Evolutionary conservation across 2,113 vertebrate species (phyloP).

Genomic region (Ptilonorhynchus violaceus): DNA sequence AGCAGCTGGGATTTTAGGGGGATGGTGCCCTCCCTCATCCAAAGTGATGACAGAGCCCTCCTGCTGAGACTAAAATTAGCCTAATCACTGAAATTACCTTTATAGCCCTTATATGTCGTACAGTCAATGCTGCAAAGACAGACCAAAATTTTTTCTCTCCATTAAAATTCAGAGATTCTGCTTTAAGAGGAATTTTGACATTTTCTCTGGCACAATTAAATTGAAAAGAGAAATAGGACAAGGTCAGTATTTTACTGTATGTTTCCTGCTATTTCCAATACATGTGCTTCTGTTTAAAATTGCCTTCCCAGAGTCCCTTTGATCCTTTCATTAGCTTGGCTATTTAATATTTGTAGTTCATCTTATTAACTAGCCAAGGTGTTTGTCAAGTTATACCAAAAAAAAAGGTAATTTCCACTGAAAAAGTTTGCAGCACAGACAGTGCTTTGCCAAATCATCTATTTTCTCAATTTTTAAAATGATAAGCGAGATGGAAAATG

Average conservation of each 20-base stretch:
- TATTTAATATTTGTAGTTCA: background rate
- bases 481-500: rapidly evolving
- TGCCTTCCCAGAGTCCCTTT: background rate
- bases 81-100: constrained; percentile 42
- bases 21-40: background rate
- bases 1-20: constrained; percentile 29
- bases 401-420: background rate
- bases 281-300: background rate
- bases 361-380: background rate
- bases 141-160: background rate
- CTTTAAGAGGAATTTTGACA: background rate
- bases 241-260: background rate
- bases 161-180: constrained; percentile 8
- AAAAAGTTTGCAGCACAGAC: background rate
- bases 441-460: background rate
- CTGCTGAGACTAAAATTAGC: constrained; percentile 35
- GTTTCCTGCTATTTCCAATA: background rate
- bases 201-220: background rate
- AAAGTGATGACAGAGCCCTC: background rate
- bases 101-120: background rate
- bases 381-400: background rate
- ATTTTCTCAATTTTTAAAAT: background rate
- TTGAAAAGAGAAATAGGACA: background rate
- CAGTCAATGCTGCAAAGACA: background rate
- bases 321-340: background rate